Evolutionary conservation across 2,113 vertebrate genomes (phyloP), one percentile per base, ranked within the genome.

Genomic region (Pedionomus torquatus): DNA sequence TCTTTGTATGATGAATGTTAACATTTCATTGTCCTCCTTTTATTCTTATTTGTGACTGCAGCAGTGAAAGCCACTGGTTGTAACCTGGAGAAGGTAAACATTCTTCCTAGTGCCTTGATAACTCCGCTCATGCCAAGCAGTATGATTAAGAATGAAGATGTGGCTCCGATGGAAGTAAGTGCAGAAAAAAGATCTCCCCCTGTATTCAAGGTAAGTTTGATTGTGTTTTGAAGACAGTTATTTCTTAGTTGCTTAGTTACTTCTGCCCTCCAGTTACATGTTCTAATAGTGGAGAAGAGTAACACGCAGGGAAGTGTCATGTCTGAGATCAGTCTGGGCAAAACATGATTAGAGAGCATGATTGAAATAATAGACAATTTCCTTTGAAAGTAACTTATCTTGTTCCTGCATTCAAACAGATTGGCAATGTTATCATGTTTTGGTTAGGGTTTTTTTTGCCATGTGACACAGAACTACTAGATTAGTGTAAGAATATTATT

Each of bases 151-250:
- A 99, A 98, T 83, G 99, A 99, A 97, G 99, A 99, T 63, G 98
- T 99, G 92, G 99, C 99, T 97, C 99, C 99, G 43, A 99, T 99
- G 99, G 99, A 99, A 97, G 98, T 99, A 89, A 99, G 98, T 84
- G 98, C 98, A 93, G 99, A 99, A 94, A 98, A 99, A 46, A 97
- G 98, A 89, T 97, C 98, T 51, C 98, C 98, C 65, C 91, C 97
- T 23, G 83, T 98, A 81, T 99, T 99, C 98, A 99, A 99, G 98
- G 99, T 99, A 88, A 93, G 97, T 55, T 69, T 46, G 25, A 14
- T 57, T 89, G 51, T 57, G 60, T 11, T 30, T 52, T 48, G 58
- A 69, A 41, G 55, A 7, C 37, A 49, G 39, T 37, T 55, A 26
- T 33, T 83, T 30, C 37, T 17, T 37, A 14, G 23, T 37, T n/a